Conservation (phyloP, 2,113 vertebrate species). For the Sylvilagus bachmani region DNA sequence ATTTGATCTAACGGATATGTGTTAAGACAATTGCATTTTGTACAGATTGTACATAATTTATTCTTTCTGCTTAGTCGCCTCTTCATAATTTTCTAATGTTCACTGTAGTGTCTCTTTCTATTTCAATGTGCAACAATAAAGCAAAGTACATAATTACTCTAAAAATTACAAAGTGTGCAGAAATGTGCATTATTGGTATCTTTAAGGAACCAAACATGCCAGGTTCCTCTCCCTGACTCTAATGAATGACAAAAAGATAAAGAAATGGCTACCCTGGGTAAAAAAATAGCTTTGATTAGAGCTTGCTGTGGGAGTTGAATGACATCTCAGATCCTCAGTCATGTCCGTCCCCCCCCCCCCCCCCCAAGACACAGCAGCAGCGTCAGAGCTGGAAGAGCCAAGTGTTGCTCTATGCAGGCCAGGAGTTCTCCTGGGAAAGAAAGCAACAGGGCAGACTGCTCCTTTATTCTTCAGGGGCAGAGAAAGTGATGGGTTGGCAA, state of each 20-base stretch:
- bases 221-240: too few species aligned
- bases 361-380: fast-evolving
- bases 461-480: slow-evolving; percentile 42
- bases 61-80: neutral
- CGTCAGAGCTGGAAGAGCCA: neutral
- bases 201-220: neutral
- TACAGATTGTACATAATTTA: neutral
- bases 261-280: neutral
- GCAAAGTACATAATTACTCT: neutral
- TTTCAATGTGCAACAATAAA: neutral
- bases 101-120: neutral
- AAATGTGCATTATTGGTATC: neutral
- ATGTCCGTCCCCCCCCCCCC: neutral
- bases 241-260: neutral
- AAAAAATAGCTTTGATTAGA: neutral
- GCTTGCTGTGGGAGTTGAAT: neutral
- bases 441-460: neutral
- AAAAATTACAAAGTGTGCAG: neutral
- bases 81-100: neutral
- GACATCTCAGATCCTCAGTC: neutral
- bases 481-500: neutral
- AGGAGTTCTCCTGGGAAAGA: neutral
- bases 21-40: neutral
- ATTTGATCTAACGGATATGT: neutral
- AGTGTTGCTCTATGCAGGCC: neutral